A percentile compares a stretch with the other conserved stretches of the same genome.
These are phyloP conservation scores for Drosophila robusta DNA, from an alignment of 2,888 invertebrate species.

Conservation along the genomic window DNA sequence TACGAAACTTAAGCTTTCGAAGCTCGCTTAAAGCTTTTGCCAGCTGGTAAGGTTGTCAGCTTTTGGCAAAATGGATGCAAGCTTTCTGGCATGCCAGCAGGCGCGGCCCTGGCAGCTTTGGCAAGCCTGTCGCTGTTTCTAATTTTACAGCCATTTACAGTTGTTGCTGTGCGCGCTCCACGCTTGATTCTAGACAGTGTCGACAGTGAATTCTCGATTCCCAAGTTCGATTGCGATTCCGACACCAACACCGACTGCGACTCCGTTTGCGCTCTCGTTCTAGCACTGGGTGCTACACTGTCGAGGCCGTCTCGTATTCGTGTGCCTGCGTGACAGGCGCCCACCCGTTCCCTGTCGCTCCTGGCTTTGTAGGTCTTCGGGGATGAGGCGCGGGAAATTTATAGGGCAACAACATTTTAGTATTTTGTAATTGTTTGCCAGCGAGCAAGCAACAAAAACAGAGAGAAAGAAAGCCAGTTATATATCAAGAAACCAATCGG, in stretches of 20 bases:
- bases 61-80: background rate
- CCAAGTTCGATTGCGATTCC: background rate
- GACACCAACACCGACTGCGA: conserved; percentile 1
- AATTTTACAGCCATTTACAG: conserved; percentile 39
- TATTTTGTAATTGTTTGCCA: conserved; percentile 18
- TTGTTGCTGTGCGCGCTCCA: conserved; percentile 68
- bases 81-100: conserved; percentile 9
- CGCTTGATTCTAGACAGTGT: conserved; percentile 23
- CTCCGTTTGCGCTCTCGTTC: conserved; percentile 4
- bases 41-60: conserved; percentile 52
- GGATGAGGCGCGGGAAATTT: too few species aligned
- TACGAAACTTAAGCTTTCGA: conserved; percentile 2
- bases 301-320: background rate
- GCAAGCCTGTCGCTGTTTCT: conserved; percentile 34
- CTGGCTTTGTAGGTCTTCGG: background rate
- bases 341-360: background rate
- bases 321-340: conserved; percentile 1
- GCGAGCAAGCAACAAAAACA: background rate
- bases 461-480: background rate
- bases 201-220: background rate
- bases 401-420: conserved; percentile 3
- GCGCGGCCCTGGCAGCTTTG: conserved; percentile 24
- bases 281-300: background rate
- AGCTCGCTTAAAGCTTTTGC: conserved; percentile 27
- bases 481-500: background rate